phyloP scores from a whole-genome alignment of 1,140 invertebrate species.

The Ips typographus region DNA sequence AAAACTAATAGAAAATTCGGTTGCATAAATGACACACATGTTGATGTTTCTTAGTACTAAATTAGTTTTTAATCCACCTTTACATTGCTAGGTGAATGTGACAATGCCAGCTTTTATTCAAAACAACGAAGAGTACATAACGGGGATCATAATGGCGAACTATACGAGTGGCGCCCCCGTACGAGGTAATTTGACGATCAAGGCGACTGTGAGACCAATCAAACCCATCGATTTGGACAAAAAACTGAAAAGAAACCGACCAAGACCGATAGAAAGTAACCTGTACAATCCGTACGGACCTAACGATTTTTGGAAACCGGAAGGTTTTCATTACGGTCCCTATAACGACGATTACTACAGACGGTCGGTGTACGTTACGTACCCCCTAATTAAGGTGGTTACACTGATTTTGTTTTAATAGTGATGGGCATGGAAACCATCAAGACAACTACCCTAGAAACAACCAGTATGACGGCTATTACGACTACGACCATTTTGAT shows the following conservation, averaged over 20 bases:
- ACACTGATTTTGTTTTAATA: not conserved
- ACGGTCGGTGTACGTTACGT: not conserved
- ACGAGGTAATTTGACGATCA: constrained; percentile 81
- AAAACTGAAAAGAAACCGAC: constrained; percentile 34
- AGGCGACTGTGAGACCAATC: constrained; percentile 72
- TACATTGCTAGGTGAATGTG: constrained; percentile 76
- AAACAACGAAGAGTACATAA: constrained; percentile 77
- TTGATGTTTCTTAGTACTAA: not conserved
- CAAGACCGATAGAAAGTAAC: constrained; percentile 19
- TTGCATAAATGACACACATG: not conserved
- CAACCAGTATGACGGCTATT: constrained; percentile 28
- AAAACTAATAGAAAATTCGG: not conserved
- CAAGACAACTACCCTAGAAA: not conserved
- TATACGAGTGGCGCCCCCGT: constrained; percentile 87
- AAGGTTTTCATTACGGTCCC: constrained; percentile 16
- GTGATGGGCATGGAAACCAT: not conserved
- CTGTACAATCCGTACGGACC: constrained; percentile 28
- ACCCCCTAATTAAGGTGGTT: too few species aligned
- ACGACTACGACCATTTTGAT: constrained; percentile 52
- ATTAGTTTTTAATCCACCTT: not conserved
- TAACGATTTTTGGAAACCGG: constrained; percentile 24
- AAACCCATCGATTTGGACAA: constrained; percentile 54
- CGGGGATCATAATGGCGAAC: constrained; percentile 88
- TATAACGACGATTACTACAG: constrained; percentile 23
- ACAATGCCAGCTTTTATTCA: constrained; percentile 94